Conservation (phyloP, 2,797 vertebrate genomes). For the Synaphobranchus kaupii region DNA sequence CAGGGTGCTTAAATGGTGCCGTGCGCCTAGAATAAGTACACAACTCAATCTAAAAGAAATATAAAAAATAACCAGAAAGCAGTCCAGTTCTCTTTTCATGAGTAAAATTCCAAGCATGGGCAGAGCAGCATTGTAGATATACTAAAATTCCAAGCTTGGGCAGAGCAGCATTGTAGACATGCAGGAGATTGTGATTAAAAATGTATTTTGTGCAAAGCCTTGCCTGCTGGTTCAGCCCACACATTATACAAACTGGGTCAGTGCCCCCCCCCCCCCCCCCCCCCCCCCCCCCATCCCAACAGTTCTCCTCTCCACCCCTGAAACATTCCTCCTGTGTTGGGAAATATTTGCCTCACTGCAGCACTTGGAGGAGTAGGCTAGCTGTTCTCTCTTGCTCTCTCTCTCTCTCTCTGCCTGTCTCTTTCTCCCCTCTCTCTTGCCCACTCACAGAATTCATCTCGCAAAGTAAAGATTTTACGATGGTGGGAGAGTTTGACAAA, state of each 20-base stretch:
- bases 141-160: slow-evolving; percentile 14
- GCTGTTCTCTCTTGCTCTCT: slow-evolving; percentile 22
- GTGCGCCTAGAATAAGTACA: neutral
- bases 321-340: slow-evolving; percentile 47
- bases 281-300: slow-evolving; percentile 34
- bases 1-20: neutral
- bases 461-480: slow-evolving; percentile 62
- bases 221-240: slow-evolving; percentile 59
- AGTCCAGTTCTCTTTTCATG: slow-evolving; percentile 17
- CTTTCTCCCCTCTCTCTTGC: slow-evolving; percentile 54
- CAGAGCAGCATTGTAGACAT: slow-evolving; percentile 43
- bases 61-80: neutral
- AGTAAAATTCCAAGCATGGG: slow-evolving; percentile 21
- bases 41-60: neutral
- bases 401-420: slow-evolving; percentile 28
- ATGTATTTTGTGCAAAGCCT: slow-evolving; percentile 50
- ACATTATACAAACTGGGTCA: slow-evolving; percentile 64
- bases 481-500: slow-evolving; percentile 60
- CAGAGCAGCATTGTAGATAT: slow-evolving; percentile 43
- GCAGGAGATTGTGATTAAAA: slow-evolving; percentile 57
- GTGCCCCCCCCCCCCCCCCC: slow-evolving; percentile 38
- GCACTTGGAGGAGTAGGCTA: slow-evolving; percentile 39
- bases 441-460: slow-evolving; percentile 51
- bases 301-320: slow-evolving; percentile 41
- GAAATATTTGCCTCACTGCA: slow-evolving; percentile 50